phyloP scores from a whole-genome alignment of 2,797 vertebrate genomes.

The Megaceryle alcyon region DNA sequence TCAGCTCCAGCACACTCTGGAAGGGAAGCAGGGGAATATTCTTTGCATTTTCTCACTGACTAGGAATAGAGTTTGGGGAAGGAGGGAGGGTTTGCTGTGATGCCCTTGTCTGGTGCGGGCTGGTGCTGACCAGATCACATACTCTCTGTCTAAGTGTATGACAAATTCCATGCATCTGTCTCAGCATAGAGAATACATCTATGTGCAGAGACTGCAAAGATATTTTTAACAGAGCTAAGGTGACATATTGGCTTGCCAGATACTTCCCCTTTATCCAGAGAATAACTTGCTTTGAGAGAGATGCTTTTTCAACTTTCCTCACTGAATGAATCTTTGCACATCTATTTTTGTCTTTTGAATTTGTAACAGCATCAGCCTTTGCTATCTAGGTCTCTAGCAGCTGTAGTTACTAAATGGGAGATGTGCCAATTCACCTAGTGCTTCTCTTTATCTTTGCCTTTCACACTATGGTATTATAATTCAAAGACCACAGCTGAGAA shows the following conservation, averaged over 20 bases:
- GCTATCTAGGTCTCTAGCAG: background rate
- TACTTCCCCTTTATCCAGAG: background rate
- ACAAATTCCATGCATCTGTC: background rate
- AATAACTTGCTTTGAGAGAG: background rate
- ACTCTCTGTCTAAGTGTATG: fast-evolving
- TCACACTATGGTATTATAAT: background rate
- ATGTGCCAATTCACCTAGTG: background rate
- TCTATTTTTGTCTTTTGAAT: background rate
- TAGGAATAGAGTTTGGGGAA: background rate
- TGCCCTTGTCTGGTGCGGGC: background rate
- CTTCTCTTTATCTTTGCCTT: background rate
- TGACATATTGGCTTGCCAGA: background rate
- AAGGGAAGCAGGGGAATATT: background rate
- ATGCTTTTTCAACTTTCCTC: background rate
- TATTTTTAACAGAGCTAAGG: background rate
- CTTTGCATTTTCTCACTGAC: background rate
- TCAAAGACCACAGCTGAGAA: background rate
- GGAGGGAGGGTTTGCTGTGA: background rate
- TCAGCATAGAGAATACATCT: background rate
- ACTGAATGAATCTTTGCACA: background rate
- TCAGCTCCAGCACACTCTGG: background rate
- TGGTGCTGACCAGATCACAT: background rate
- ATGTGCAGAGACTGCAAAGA: background rate
- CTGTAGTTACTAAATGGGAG: background rate
- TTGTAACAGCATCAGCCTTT: background rate